Base-by-base conservation (phyloP, 2,797 vertebrate genomes). In the Centropyge bicolor region DNA sequence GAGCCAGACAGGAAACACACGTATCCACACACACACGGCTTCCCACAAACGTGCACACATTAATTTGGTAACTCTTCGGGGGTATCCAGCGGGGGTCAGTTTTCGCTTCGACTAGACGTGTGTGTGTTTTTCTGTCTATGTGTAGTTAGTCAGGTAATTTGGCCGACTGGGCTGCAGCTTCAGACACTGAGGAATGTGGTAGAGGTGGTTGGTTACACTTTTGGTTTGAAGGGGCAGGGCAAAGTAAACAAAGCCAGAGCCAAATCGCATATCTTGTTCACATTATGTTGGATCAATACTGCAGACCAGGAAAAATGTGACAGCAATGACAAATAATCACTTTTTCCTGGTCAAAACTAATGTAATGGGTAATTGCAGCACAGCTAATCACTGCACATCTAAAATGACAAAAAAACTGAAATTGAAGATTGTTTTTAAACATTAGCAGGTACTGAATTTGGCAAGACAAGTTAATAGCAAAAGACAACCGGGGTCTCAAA, bases 161-260 rank as follows among this genome's bases (percentile, higher is more conserved):
- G 80, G 83, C 73, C 54, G 38, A 73, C 43, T 80, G 80, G 66
- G 76, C 80, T 85, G 70, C 84, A 72, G 88, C 73, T 78, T 86
- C 80, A 92, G 88, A 90, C 87, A 64, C 78, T 40, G 57, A 81
- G 86, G 91, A 91, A 92, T 93, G 90, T 72, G 73, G 68, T 68
- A 22, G 57, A 19, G 3, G 81, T 70, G 70, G 84, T 72, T 43
- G 64, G 76, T 88, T 85, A 64, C 69, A 74, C 55, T 76, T 55
- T 51, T 59, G 71, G 70, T 87, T 85, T 66, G 36, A 72, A 72
- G 85, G 74, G 86, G 81, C 68, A 57, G 71, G 59, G 78, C 52
- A 48, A 69, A 78, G 64, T 63, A 74, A 75, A 83, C 55, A 64
- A 63, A 83, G 61, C 40, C 6, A 36, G 48, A 22, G 49, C 43